A percentile compares a stretch with the other conserved stretches of the same genome.
These are phyloP conservation scores for Acleris literana DNA, from an alignment of 2,888 invertebrate species.

Conservation along the genomic window DNA sequence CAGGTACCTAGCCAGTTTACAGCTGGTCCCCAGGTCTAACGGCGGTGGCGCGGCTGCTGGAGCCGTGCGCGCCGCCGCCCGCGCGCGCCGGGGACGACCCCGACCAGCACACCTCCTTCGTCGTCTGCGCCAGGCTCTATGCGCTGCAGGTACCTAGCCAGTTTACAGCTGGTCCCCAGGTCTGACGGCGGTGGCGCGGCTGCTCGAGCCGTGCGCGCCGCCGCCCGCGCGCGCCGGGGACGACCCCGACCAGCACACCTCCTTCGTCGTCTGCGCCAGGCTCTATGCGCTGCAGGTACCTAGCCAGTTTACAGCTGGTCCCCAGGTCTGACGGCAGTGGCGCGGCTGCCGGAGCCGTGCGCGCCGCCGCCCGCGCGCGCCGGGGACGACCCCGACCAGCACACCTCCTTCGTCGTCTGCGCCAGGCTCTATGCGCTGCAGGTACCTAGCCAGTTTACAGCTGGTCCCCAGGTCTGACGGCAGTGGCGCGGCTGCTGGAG, in stretches of 20 bases:
- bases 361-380: constrained; percentile 60
- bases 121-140: constrained; percentile 88
- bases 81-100: constrained; percentile 66
- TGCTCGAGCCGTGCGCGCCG: constrained; percentile 81
- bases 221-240: constrained; percentile 66
- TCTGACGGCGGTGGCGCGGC: constrained; percentile 89
- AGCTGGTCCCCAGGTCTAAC: constrained; percentile 78
- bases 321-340: constrained; percentile 87
- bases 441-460: constrained; percentile 42
- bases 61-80: constrained; percentile 61
- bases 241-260: constrained; percentile 63
- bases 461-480: constrained; percentile 80
- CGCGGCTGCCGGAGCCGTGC: constrained; percentile 85
- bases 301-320: background rate
- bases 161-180: constrained; percentile 53
- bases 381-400: constrained; percentile 64
- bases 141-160: constrained; percentile 80
- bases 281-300: constrained; percentile 86
- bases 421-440: constrained; percentile 89
- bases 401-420: constrained; percentile 85
- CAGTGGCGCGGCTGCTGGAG: constrained; percentile 87
- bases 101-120: constrained; percentile 78
- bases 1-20: constrained; percentile 61
- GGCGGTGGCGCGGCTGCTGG: constrained; percentile 88
- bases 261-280: constrained; percentile 87